phyloP scores from a whole-genome alignment of 2,888 invertebrate genomes.

The Sesamia inferens region DNA sequence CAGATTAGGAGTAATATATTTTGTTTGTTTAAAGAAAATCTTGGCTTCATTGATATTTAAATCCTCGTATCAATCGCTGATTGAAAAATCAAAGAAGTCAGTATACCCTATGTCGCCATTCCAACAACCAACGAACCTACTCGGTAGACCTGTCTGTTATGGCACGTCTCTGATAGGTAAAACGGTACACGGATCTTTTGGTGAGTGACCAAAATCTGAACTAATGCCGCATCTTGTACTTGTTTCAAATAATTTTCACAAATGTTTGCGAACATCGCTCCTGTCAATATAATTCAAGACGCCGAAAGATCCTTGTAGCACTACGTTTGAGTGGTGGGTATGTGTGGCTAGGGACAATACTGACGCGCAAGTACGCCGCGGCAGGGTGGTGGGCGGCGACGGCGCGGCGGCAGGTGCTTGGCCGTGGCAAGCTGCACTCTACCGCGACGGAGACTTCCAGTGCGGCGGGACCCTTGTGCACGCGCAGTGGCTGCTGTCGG shows the following conservation, averaged over 20 bases:
- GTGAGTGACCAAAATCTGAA: background rate
- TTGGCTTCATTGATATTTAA: slow-evolving; percentile 26
- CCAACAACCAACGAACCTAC: slow-evolving; percentile 12
- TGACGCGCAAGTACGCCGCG: slow-evolving; percentile 85
- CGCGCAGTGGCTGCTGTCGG: slow-evolving; percentile 93
- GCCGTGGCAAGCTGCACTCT: slow-evolving; percentile 96
- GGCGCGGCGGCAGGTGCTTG: slow-evolving; percentile 94
- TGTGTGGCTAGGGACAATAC: slow-evolving; percentile 69
- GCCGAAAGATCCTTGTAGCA: slow-evolving; percentile 14
- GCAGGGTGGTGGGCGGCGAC: slow-evolving; percentile 95
- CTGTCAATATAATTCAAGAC: background rate
- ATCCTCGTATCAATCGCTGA: background rate
- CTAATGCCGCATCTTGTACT: background rate
- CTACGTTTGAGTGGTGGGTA: slow-evolving; percentile 33
- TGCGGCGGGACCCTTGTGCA: slow-evolving; percentile 94
- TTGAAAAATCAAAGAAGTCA: slow-evolving; percentile 39
- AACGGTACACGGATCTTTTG: slow-evolving; percentile 12
- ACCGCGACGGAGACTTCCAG: slow-evolving; percentile 95
- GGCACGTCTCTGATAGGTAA: slow-evolving; percentile 9
- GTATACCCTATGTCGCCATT: slow-evolving; percentile 3
- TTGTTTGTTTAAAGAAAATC: background rate
- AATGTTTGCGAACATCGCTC: background rate
- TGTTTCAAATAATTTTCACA: background rate
- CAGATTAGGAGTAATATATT: background rate
- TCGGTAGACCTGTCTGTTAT: slow-evolving; percentile 4